phyloP scores from a whole-genome alignment of 2,113 vertebrate genomes.

The Agapornis roseicollis region DNA sequence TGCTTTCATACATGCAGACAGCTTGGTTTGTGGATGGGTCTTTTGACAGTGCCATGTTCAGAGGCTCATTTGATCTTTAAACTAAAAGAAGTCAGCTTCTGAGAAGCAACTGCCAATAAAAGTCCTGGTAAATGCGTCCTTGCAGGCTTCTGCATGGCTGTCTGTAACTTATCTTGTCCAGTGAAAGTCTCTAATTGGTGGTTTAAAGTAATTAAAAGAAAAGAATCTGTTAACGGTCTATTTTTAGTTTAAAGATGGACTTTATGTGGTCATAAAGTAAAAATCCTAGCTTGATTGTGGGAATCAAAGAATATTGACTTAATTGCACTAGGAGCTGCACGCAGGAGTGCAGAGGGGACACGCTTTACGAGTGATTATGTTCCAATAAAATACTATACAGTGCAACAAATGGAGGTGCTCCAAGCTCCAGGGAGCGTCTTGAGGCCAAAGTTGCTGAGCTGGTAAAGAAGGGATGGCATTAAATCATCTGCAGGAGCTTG shows the following conservation, averaged over 20 bases:
- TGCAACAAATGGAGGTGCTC: neutral
- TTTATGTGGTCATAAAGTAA: slow-evolving; percentile 24
- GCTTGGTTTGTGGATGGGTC: neutral
- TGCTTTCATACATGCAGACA: neutral
- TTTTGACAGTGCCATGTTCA: neutral
- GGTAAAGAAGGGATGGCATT: neutral
- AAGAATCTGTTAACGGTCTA: neutral
- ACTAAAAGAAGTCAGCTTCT: neutral
- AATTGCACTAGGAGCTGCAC: neutral
- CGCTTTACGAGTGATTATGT: neutral
- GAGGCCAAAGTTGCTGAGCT: neutral
- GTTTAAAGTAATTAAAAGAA: slow-evolving; percentile 8
- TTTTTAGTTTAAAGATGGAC: slow-evolving; percentile 24
- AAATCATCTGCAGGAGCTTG: neutral
- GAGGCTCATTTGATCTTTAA: neutral
- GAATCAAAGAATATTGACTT: neutral
- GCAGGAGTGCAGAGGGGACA: neutral
- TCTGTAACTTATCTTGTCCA: neutral
- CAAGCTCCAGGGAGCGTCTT: neutral
- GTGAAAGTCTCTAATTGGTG: neutral
- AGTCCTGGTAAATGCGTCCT: neutral
- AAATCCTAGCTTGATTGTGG: slow-evolving; percentile 17
- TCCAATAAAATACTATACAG: neutral
- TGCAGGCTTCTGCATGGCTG: neutral
- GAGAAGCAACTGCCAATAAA: slow-evolving; percentile 10